Base-by-base conservation (phyloP, 2,797 vertebrate species). In the Arrhamphus sclerolepis region DNA sequence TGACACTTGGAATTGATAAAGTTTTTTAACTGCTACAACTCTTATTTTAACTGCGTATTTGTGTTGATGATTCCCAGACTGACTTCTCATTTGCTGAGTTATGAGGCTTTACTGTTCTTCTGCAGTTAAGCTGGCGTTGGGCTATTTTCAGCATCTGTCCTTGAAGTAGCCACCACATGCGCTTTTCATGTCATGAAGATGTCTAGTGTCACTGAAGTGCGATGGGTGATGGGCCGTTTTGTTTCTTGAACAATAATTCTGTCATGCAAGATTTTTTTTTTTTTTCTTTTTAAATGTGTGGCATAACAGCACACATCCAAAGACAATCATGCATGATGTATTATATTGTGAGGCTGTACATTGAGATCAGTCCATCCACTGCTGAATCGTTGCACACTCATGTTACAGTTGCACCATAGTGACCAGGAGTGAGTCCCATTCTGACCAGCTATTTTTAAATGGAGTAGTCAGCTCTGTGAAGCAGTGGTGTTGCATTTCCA, bases 341-440 rank as follows among this genome's bases (percentile, higher is more conserved):
- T 9, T 38, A 14, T 38, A 38, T 38, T 38, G 11, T 38, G 1
- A 14, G 34, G 34, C 34, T 38, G 11, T 4, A 13, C 34, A 8
- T 14, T 14, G 34, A 38, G 34, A 5, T 63, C 49, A 62, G 39
- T 66, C 65, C 21, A 17, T 56, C 17, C 55, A 24, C 19, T 41
- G 54, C 26, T 54, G 48, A 51, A 91, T 83, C 91, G 91, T 90
- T 87, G 86, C 80, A 68, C 77, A 83, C 85, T 89, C 46, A 75
- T 88, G 86, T 72, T 77, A 61, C 55, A 64, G 71, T 22, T 22
- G 69, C 68, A 58, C 67, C 55, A 62, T 50, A 63, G 70, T 28
- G 58, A 62, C 73, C 48, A 63, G 31, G 47, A 68, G 57, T 21
- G 48, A 41, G 4, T 61, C 48, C 68, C 31, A 39, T 38, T 71